Evolutionary conservation across 2,113 vertebrate genomes (phyloP).

Genomic region (Rhinopithecus roxellana): DNA sequence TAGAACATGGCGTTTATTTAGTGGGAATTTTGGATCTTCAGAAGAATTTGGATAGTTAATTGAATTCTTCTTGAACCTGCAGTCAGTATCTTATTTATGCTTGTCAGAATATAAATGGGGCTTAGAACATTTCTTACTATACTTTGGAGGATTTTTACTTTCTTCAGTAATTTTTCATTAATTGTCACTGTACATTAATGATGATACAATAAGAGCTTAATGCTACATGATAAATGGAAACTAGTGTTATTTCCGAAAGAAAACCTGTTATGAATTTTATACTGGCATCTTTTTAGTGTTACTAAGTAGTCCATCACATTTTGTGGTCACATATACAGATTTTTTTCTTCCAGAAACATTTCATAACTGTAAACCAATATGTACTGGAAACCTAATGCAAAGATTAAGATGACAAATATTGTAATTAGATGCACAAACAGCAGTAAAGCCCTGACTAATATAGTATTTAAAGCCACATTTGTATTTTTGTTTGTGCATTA

Average conservation of each 20-base stretch:
- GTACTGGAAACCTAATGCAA: slow-evolving; percentile 66
- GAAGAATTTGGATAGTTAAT: not conserved
- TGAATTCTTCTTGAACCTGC: not conserved
- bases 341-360: slow-evolving; percentile 66
- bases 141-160: slow-evolving; percentile 57
- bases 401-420: slow-evolving; percentile 69
- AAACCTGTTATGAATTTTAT: slow-evolving; percentile 76
- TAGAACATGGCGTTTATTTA: not conserved
- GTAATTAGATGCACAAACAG: slow-evolving; percentile 69
- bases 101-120: not conserved
- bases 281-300: slow-evolving; percentile 73
- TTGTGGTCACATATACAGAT: slow-evolving; percentile 55
- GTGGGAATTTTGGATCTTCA: not conserved
- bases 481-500: slow-evolving; percentile 34
- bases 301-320: slow-evolving; percentile 67
- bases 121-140: slow-evolving; percentile 67
- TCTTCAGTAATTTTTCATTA: slow-evolving; percentile 63
- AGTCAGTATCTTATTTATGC: not conserved
- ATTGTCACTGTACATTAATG: slow-evolving; percentile 58
- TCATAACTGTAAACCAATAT: slow-evolving; percentile 52
- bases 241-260: slow-evolving; percentile 68
- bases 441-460: not conserved
- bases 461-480: slow-evolving; percentile 14
- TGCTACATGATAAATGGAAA: slow-evolving; percentile 65
- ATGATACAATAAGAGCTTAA: slow-evolving; percentile 66